Conservation (phyloP, 2,797 vertebrate species). For the Aratinga solstitialis region DNA sequence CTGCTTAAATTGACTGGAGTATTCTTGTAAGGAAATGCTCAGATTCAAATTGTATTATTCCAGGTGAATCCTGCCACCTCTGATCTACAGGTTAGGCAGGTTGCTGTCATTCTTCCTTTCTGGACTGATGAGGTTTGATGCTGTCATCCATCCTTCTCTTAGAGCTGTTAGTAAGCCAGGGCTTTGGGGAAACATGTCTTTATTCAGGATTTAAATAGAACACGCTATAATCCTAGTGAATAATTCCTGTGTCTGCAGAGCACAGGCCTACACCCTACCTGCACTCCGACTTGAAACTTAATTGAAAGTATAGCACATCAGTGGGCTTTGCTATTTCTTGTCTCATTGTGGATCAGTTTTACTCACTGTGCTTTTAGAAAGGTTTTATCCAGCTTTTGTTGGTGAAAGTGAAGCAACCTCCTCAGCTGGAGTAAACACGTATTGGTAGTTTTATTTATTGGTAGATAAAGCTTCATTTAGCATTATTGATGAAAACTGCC, state of each 20-base stretch:
- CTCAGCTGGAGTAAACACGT: not conserved
- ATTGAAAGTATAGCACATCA: not conserved
- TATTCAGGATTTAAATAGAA: conserved; percentile 3
- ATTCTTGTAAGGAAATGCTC: conserved; percentile 10
- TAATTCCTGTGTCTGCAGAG: not conserved
- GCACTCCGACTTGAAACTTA: not conserved
- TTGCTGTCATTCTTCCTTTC: not conserved
- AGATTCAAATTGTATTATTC: not conserved
- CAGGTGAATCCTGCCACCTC: not conserved
- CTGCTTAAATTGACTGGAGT: not conserved
- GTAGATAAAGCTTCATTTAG: not conserved
- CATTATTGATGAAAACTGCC: not conserved
- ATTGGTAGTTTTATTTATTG: not conserved
- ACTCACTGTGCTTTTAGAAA: not conserved
- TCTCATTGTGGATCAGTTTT: not conserved
- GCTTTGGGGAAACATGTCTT: not conserved
- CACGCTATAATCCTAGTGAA: not conserved
- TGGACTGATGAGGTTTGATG: not conserved
- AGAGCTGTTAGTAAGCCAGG: not conserved
- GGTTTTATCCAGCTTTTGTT: not conserved
- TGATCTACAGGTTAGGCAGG: conserved; percentile 39
- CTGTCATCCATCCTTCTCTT: not conserved
- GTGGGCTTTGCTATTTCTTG: not conserved
- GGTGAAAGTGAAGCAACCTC: not conserved
- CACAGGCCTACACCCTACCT: not conserved